phyloP scores from a whole-genome alignment of 2,797 vertebrate species.

The Siniperca obscura region DNA sequence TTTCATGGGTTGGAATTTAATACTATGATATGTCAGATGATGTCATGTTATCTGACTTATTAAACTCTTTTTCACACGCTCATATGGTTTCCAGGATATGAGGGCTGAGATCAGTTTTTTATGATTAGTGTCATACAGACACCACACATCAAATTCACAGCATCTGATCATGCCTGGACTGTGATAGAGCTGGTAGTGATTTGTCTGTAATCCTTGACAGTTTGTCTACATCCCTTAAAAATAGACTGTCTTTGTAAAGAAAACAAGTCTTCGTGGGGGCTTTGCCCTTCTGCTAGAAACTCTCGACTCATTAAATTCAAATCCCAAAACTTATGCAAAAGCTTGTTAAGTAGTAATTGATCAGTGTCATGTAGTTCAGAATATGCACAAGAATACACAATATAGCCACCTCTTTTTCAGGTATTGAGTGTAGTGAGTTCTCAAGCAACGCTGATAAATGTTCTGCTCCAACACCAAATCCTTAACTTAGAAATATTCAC shows the following conservation, averaged over 20 bases:
- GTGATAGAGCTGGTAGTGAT: slow-evolving; percentile 36
- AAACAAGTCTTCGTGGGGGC: not conserved
- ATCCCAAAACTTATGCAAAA: not conserved
- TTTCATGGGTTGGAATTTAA: slow-evolving; percentile 62
- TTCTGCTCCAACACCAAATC: slow-evolving; percentile 28
- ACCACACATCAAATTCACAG: slow-evolving; percentile 39
- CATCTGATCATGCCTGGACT: slow-evolving; percentile 26
- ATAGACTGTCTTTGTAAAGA: slow-evolving; percentile 15
- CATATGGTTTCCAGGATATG: slow-evolving; percentile 36
- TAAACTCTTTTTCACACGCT: slow-evolving; percentile 39
- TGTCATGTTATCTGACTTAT: slow-evolving; percentile 65
- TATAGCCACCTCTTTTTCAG: not conserved
- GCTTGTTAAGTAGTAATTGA: slow-evolving; percentile 13
- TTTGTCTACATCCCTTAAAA: slow-evolving; percentile 27
- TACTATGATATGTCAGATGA: slow-evolving; percentile 59
- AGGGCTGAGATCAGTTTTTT: slow-evolving; percentile 51
- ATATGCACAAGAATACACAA: slow-evolving; percentile 10
- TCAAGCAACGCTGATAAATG: slow-evolving; percentile 41
- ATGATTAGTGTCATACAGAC: slow-evolving; percentile 44
- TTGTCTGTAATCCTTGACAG: slow-evolving; percentile 52
- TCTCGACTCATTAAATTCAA: slow-evolving; percentile 1
- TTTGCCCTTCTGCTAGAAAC: not conserved
- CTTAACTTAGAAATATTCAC: slow-evolving; percentile 48
- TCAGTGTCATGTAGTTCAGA: slow-evolving; percentile 2
- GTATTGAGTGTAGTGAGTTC: slow-evolving; percentile 18